phyloP scores from a whole-genome alignment of 2,797 vertebrate species.

The Coccyzus lansbergi region DNA sequence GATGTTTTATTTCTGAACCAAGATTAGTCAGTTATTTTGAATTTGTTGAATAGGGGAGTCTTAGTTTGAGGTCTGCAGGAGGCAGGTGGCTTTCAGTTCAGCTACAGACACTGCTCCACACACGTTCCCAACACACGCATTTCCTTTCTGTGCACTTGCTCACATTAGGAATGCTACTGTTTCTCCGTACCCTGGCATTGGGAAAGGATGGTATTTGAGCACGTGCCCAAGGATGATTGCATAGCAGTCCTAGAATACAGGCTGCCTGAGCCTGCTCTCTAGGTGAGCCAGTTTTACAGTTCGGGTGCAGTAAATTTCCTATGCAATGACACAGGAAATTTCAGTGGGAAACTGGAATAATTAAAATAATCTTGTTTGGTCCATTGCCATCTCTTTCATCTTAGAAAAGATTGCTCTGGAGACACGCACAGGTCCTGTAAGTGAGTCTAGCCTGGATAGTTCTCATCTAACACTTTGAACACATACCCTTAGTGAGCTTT shows the following conservation, averaged over 20 bases:
- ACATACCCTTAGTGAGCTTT: neutral
- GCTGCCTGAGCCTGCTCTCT: neutral
- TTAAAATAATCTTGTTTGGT: slow-evolving; percentile 11
- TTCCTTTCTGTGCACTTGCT: neutral
- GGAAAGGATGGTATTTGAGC: neutral
- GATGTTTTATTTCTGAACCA: neutral
- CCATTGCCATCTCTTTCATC: slow-evolving; percentile 10
- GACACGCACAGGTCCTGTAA: slow-evolving; percentile 14
- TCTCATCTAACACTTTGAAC: slow-evolving; percentile 1
- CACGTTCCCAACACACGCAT: neutral
- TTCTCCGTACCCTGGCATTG: neutral
- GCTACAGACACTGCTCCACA: neutral
- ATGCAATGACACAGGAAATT: neutral
- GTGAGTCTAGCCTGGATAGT: neutral
- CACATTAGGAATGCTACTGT: fast-evolving
- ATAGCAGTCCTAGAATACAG: neutral
- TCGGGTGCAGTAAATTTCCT: neutral
- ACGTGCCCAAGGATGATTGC: neutral
- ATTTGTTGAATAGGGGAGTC: neutral
- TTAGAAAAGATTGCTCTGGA: slow-evolving; percentile 26
- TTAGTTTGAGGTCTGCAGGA: neutral
- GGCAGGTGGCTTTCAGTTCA: neutral
- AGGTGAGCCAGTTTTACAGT: neutral
- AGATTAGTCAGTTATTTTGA: neutral
- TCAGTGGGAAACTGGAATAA: neutral